phyloP scores from a whole-genome alignment of 2,113 vertebrate species.

The Alectura lathami region DNA sequence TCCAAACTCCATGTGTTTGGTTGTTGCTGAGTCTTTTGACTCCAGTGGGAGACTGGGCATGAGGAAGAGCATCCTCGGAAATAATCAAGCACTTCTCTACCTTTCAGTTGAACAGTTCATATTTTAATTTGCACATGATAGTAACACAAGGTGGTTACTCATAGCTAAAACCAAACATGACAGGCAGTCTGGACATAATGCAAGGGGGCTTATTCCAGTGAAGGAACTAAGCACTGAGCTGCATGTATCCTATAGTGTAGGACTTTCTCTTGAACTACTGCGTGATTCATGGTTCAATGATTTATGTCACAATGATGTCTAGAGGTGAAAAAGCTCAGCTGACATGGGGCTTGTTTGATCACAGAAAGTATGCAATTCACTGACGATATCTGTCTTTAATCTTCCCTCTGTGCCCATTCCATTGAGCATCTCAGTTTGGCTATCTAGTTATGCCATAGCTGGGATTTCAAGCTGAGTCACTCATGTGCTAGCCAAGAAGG shows the following conservation, averaged over 20 bases:
- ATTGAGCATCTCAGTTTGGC: not conserved
- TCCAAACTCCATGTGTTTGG: not conserved
- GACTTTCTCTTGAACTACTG: not conserved
- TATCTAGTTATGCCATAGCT: slow-evolving; percentile 14
- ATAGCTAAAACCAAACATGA: not conserved
- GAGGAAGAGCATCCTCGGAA: not conserved
- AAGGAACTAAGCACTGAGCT: not conserved
- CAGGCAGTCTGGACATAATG: not conserved
- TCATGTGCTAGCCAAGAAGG: not conserved
- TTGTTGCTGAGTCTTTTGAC: not conserved
- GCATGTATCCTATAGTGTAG: not conserved
- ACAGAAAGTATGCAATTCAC: slow-evolving; percentile 28
- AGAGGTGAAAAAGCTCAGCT: slow-evolving; percentile 18
- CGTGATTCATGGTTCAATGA: not conserved
- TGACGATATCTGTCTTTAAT: slow-evolving; percentile 30
- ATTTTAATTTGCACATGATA: not conserved
- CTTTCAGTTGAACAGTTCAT: not conserved
- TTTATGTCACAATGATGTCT: not conserved
- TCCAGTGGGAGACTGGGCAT: not conserved
- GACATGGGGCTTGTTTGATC: slow-evolving; percentile 14
- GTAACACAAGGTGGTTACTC: not conserved
- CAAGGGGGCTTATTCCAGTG: not conserved
- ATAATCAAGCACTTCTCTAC: not conserved
- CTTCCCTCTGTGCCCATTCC: slow-evolving; percentile 26
- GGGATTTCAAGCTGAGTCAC: slow-evolving; percentile 43